phyloP scores from a whole-genome alignment of 2,888 invertebrate genomes.

The Leptarthrus brevirostris region DNA sequence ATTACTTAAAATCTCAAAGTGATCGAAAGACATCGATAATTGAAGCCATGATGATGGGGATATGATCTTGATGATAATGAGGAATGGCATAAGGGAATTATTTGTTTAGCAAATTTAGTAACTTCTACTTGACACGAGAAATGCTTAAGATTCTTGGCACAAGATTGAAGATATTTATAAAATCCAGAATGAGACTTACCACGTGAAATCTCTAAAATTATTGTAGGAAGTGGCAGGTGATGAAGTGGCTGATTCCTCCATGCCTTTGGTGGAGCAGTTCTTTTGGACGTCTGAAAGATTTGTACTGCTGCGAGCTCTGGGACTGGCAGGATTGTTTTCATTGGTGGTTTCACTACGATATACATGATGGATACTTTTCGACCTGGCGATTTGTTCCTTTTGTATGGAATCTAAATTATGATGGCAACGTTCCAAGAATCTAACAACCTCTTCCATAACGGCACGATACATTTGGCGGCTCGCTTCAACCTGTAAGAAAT shows the following conservation, averaged over 20 bases:
- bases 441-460: conserved; percentile 75
- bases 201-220: conserved; percentile 71
- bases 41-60: neutral
- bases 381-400: conserved; percentile 64
- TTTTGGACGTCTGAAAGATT: conserved; percentile 60
- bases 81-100: no score
- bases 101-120: conserved; percentile 6
- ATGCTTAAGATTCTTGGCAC: neutral
- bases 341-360: conserved; percentile 58
- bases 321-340: conserved; percentile 34
- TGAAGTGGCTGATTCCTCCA: conserved; percentile 52
- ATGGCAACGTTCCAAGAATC: conserved; percentile 74
- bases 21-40: conserved; percentile 44
- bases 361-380: conserved; percentile 66
- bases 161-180: neutral
- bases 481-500: conserved; percentile 75
- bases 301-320: conserved; percentile 63
- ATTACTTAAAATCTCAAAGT: conserved; percentile 1
- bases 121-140: neutral
- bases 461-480: conserved; percentile 77
- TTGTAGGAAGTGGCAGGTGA: conserved; percentile 64
- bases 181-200: conserved; percentile 65
- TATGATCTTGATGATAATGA: neutral
- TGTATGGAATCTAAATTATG: conserved; percentile 67
- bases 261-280: conserved; percentile 52